These are phyloP conservation scores for Ectropis grisescens DNA, from an alignment of 1,140 invertebrate species.

Conservation along the genomic window DNA sequence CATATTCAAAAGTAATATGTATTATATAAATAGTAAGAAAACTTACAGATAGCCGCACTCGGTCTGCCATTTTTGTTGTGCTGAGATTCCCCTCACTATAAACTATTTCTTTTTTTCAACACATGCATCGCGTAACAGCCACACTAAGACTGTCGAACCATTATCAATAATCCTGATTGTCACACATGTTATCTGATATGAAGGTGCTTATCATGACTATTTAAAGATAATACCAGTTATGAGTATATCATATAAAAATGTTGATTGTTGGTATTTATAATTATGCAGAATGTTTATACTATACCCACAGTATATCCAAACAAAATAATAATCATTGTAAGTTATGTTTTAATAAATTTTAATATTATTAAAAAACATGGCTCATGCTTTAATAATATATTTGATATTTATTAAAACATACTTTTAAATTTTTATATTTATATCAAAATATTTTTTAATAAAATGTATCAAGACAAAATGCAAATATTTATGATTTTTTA, in stretches of 20 bases:
- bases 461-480: too few species aligned
- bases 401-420: too few species aligned
- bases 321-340: too few species aligned
- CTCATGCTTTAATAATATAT: too few species aligned
- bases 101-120: slow-evolving; percentile 15
- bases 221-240: background rate
- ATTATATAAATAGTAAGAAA: too few species aligned
- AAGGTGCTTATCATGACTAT: background rate
- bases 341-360: too few species aligned
- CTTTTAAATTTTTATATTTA: too few species aligned
- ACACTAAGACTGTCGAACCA: slow-evolving; percentile 26
- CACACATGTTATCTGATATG: slow-evolving; percentile 35
- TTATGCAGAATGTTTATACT: slow-evolving; percentile 1
- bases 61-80: slow-evolving; percentile 45
- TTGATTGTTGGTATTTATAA: slow-evolving; percentile 3
- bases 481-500: too few species aligned
- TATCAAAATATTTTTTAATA: too few species aligned
- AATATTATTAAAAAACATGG: too few species aligned
- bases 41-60: slow-evolving; percentile 49
- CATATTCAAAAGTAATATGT: too few species aligned
- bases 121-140: slow-evolving; percentile 25
- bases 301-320: background rate
- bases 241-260: background rate
- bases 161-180: slow-evolving; percentile 41
- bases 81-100: slow-evolving; percentile 33